Evolutionary conservation across 2,888 invertebrate genomes (phyloP), one percentile per base, ranked within the genome.

Genomic region (Drosophila lacicola): DNA sequence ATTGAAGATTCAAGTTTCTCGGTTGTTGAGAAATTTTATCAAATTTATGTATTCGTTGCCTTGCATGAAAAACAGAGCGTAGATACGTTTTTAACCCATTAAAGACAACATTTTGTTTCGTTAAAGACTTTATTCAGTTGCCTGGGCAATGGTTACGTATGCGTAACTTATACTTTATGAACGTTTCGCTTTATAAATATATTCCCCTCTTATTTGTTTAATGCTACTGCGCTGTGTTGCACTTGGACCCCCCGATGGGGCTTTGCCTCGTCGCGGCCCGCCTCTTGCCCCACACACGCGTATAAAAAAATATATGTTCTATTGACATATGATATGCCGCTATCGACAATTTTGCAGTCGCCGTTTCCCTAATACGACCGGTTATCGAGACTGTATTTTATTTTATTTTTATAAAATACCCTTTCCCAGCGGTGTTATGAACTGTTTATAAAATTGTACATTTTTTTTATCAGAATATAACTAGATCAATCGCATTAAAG

Each of bases 61-160:
- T 61, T 68, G 49, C 49, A 50, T 58, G 29, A 6, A 21, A 63
- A 49, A 13, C 25, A 50, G 50, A 56, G 13, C 47, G 61, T 64
- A 69, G 56, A 70, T 76, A 64, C 68, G 69, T 73, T 78, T 75
- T 80, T 57, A 76, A 70, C 63, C 58, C 61, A 70, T 51, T 74
- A 50, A 64, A 55, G 73, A 33, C 63, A 55, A 37, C 37, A 54
- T 9, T 33, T 51, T n/a, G 11, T 33, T 17, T 42, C 4, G 17
- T 36, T 17, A 11, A 14, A n/a, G 44, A 41, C 34, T 56, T 56
- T 29, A n/a, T 50, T 60, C 25, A 4, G 33, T 36, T 29, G 46
- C 10, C 29, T 34, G 39, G 17, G 9, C 29, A 4, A 19, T 50
- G 34, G 25, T 29, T 47, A 37, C 19, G 34, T 33, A 37, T 25